These are phyloP conservation scores for Nixonia krombeini DNA, from an alignment of 1,140 invertebrate genomes.

Conservation along the genomic window DNA sequence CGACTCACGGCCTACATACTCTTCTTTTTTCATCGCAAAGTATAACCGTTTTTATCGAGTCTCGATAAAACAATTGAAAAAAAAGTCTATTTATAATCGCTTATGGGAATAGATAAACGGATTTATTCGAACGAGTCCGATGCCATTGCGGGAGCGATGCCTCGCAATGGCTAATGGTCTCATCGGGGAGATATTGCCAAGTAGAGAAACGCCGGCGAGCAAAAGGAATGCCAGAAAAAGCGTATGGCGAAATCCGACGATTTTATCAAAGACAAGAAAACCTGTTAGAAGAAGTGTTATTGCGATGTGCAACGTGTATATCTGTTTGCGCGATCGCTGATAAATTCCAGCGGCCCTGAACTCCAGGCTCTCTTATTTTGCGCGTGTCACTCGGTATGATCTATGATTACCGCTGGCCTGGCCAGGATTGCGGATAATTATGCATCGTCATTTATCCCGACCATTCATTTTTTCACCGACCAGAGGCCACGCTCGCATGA, in stretches of 20 bases:
- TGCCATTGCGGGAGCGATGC: conserved; percentile 24
- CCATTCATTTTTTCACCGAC: conserved; percentile 9
- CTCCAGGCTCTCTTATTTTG: conserved; percentile 54
- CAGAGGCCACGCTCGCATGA: conserved; percentile 5
- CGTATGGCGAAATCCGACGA: conserved; percentile 51
- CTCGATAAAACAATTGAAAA: no score
- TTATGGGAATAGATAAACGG: neutral
- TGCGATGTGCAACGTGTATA: conserved; percentile 54
- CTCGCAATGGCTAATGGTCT: conserved; percentile 31
- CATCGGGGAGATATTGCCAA: conserved; percentile 26
- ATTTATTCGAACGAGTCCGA: no score
- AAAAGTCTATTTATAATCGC: no score
- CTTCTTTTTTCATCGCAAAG: no score
- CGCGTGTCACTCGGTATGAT: conserved; percentile 35
- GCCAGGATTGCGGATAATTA: conserved; percentile 30
- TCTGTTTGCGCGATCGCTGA: conserved; percentile 59
- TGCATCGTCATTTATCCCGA: conserved; percentile 23
- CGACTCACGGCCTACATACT: no score
- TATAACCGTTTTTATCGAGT: no score
- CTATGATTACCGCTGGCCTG: conserved; percentile 34
- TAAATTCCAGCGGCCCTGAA: conserved; percentile 55
- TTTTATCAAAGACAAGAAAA: conserved; percentile 60
- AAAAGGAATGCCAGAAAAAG: conserved; percentile 45
- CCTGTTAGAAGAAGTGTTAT: conserved; percentile 63
- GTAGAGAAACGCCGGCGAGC: conserved; percentile 9